Conservation (phyloP, 2,797 vertebrate species). For the Hemibagrus guttatus region DNA sequence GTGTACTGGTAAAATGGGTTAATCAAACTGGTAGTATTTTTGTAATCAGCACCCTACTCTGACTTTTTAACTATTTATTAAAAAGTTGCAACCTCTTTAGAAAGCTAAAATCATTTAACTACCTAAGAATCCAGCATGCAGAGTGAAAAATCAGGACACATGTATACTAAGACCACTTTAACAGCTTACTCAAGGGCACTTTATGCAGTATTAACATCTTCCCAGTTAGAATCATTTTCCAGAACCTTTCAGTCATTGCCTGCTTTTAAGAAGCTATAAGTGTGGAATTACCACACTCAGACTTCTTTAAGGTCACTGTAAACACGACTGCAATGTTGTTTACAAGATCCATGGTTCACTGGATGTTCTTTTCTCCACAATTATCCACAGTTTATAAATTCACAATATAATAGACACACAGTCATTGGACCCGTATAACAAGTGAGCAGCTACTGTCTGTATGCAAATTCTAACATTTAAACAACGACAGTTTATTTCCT, state of each 20-base stretch:
- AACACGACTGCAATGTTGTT: conserved; percentile 4
- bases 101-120: not conserved
- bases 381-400: not conserved
- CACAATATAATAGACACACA: conserved; percentile 5
- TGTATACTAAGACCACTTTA: not conserved
- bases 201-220: not conserved
- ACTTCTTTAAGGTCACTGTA: not conserved
- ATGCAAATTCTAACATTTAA: conserved; percentile 36
- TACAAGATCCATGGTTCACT: not conserved
- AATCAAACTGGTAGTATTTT: not conserved
- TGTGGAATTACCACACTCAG: not conserved
- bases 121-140: not conserved
- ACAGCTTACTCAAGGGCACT: not conserved
- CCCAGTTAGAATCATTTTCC: not conserved
- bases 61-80: not conserved
- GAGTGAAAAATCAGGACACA: not conserved
- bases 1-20: no score
- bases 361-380: conserved; percentile 2
- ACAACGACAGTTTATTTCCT: not conserved
- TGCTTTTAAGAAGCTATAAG: not conserved
- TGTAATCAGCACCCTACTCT: not conserved
- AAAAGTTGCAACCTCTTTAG: not conserved
- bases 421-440: not conserved
- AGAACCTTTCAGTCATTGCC: not conserved
- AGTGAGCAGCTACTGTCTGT: not conserved